Evolutionary conservation across 92 coral and sea anemone species (phyloP), one percentile per base, ranked within the genome.

Genomic region (Desmophyllum pertusum): DNA sequence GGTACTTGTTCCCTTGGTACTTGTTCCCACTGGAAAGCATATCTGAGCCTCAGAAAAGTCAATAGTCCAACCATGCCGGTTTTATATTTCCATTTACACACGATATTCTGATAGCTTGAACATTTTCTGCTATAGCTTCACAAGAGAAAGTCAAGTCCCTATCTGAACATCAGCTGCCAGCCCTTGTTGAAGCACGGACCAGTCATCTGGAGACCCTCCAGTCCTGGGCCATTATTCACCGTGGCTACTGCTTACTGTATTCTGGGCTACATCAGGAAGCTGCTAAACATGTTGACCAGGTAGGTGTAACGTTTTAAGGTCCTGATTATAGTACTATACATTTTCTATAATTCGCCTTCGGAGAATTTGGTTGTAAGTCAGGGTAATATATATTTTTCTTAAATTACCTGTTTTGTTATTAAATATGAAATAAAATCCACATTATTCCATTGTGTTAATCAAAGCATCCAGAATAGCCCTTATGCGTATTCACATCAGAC

Each of bases 201-300:
- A 81, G 81, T 55, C 91, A 91, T 43, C 45, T 90, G 61, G 93
- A 94, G 51, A 87, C 93, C 67, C 48, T 85, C 42, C 91, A 88
- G 59, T 84, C 80, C 57, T 95, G 98, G 98, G 84, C 92, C 5
- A 85, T 86, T 33, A 68, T 93, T 70, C 98, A 95, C 81, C 85
- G 86, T 81, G 98, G 98, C 3, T 94, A 95, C 79, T 94, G 92
- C 78, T 78, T 92, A 77, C 80, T 92, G 73, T 87, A 90, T 79
- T 83, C 94, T 78, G 88, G 93, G 17, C 69, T 67, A 70, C 79
- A 77, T 21, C 76, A 88, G 51, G 93, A 92, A 50, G 96, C 98
- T 0, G 41, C 89, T 36, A 72, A 84, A 79, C 98, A 92, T 55
- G 91, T 94, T 70, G 87, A 89, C 1, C 76, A 95, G 94, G 98